These are phyloP conservation scores for Myotis davidii DNA, from an alignment of 2,113 vertebrate species.

Conservation along the genomic window DNA sequence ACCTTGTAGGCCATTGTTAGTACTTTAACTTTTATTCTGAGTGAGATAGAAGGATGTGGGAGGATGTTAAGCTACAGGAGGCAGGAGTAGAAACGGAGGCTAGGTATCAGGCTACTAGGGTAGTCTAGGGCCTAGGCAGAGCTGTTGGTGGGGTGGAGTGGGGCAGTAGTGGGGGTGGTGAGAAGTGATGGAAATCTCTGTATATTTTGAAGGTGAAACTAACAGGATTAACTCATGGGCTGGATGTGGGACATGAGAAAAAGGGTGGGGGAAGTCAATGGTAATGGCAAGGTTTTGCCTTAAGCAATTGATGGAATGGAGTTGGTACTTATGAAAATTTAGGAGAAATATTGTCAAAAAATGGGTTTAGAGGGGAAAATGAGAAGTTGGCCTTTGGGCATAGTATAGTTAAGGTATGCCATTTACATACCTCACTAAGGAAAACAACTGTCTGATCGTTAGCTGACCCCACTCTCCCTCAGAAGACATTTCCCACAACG, in stretches of 20 bases:
- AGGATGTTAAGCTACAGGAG: background rate
- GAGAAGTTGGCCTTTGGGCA: background rate
- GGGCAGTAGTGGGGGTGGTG: rapidly evolving
- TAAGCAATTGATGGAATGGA: background rate
- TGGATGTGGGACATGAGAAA: background rate
- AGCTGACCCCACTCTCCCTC: background rate
- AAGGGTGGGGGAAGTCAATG: background rate
- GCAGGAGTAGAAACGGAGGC: background rate
- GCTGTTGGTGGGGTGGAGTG: background rate
- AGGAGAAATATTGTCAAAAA: background rate
- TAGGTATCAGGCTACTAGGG: background rate
- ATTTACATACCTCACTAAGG: background rate
- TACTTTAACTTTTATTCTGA: background rate
- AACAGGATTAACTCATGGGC: background rate
- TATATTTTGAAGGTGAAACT: background rate
- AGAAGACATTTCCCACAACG: background rate
- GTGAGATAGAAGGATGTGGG: background rate
- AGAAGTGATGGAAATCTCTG: background rate
- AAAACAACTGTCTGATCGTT: slow-evolving; percentile 9
- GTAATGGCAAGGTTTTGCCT: background rate
- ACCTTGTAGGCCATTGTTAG: background rate
- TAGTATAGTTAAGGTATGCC: background rate
- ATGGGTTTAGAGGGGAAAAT: background rate
- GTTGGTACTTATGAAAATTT: background rate
- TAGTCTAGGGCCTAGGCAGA: too few relatives aligned